Conservation (phyloP, 2,797 vertebrate genomes). For the Ctenochaetus hawaiiensis region DNA sequence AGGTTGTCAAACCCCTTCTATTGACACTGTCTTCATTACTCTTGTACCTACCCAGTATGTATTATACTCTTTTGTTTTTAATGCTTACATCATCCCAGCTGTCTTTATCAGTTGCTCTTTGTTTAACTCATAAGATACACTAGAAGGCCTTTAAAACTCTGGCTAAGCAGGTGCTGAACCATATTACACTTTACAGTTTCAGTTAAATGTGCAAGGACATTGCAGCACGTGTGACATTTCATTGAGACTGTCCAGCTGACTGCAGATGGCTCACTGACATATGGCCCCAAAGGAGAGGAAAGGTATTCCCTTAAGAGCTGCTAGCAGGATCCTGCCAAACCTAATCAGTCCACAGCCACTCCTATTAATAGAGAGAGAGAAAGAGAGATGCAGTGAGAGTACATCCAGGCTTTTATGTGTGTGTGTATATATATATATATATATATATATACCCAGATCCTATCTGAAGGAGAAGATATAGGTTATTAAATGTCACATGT, state of each 20-base stretch:
- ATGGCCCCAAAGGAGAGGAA: not conserved
- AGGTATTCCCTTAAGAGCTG: constrained; percentile 32
- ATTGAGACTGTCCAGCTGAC: constrained; percentile 2
- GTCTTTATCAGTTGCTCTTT: not conserved
- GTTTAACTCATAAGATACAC: not conserved
- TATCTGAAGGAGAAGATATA: not conserved
- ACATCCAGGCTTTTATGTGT: not conserved
- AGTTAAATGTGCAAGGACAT: not conserved
- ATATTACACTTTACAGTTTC: not conserved
- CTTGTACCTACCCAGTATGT: not conserved
- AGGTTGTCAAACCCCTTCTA: constrained; percentile 6
- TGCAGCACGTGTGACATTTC: not conserved
- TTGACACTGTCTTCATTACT: not conserved
- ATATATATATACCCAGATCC: not conserved
- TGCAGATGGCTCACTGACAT: not conserved
- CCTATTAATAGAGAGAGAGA: constrained; percentile 32
- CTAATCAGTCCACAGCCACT: constrained; percentile 32
- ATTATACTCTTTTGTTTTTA: not conserved
- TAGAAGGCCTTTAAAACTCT: not conserved
- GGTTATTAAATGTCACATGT: constrained; percentile 6
- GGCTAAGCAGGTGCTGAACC: not conserved
- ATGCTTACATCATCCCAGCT: not conserved
- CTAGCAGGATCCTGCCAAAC: constrained; percentile 15
- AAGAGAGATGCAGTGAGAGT: constrained; percentile 3
- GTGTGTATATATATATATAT: not conserved